Evolutionary conservation across 2,888 invertebrate species (phyloP), one percentile per base, ranked within the genome.

Genomic region (Luperina testacea): DNA sequence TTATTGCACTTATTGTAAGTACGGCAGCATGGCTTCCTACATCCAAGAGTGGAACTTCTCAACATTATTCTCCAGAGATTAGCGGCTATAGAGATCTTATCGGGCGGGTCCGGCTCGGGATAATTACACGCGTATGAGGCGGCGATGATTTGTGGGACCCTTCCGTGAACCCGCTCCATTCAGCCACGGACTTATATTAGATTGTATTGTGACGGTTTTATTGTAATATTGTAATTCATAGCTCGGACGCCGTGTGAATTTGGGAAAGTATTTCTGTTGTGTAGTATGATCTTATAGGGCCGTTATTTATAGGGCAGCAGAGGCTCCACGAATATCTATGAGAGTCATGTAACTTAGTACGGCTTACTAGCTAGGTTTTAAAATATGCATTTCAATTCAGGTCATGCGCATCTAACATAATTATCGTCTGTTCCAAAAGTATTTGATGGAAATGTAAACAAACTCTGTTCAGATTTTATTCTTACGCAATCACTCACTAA

Each of bases 41-140:
- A 64, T 9, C 72, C 53, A 38, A 38, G 38, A 80, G 72, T 85
- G 74, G 74, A 27, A 77, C 80, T 85, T 80, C 83, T 85, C 57
- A 15, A n/a, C 45, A 20, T 69, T 53, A 73, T 51, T 69, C 51
- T 67, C 42, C 4, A 63, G 63, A 85, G 86, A 86, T 85, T 72
- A 85, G 76, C 57, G 72, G 48, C 57, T 77, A 94, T 93, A 92
- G 92, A 93, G 94, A 94, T 95, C 89, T 91, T 94, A 95, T 95
- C 95, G 84, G 86, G 83, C 86, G 84, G 88, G 88, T 89, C 86
- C 89, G 89, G 87, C 84, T 87, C 84, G 84, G 87, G 91, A 92
- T 94, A 94, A 95, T 95, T 94, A 94, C 89, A 90, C 90, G 90
- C 89, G 88, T 89, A 91, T 92, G 92, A 92, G 88, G 90, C 90